Base-by-base conservation (phyloP, 2,113 vertebrate species). In the Suricata suricatta region DNA sequence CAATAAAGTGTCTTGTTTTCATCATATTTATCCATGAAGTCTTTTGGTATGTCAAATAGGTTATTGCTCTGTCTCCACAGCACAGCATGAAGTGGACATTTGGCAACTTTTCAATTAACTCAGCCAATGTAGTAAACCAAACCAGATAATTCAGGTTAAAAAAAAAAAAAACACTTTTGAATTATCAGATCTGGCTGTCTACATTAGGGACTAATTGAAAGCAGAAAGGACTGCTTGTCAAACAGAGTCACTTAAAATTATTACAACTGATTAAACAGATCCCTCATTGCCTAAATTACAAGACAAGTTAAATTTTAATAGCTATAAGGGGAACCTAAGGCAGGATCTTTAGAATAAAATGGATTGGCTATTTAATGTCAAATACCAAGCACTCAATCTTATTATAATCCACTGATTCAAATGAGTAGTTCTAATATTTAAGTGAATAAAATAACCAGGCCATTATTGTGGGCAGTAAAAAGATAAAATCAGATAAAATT, bases 211-310 rank as follows among this genome's bases (percentile, higher is more conserved):
- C 41, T 97, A 96, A 96, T 41, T 92, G 79, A 97, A 97, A 71
- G 83, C 47, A 92, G 89, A 86, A 96, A 86, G 31, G n/a, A 89
- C 74, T 76, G 69, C 83, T 95, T 96, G 95, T 97, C 95, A 95
- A 96, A 97, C 44, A 96, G 5, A 92, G 90, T 97, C 76, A 93
- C 90, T 95, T 97, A 96, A 98, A 97, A 97, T 96, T 97, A 96
- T 96, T 98, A 95, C 74, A 93, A 90, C 94, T 95, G 97, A 98
- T 97, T 98, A 97, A 97, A 97, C 50, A 88, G 87, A 97, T 95
- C 27, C 64, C 44, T 97, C 94, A 81, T 93, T 96, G 80, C 54
- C 86, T 85, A 96, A 97, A 96, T 95, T 96, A 92, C 50, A 95
- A 97, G 77, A 97, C 83, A 95, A 90, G 83, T 96, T 98, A 97